These are phyloP conservation scores for Sturnira hondurensis DNA, from an alignment of 2,113 vertebrate genomes.

Conservation along the genomic window DNA sequence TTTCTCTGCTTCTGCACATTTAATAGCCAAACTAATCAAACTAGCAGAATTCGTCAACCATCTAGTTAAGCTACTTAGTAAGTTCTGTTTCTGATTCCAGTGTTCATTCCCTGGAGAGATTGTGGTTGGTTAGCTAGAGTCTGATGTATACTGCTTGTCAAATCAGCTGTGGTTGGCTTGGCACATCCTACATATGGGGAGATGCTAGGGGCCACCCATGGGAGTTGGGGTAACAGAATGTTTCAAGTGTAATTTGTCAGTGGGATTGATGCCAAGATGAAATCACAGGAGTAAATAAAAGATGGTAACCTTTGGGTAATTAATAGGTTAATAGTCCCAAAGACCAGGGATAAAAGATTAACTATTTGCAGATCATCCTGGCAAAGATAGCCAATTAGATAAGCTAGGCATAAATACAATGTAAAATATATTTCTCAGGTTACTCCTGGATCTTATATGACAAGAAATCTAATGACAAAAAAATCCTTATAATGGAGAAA, in stretches of 20 bases:
- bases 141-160: not conserved
- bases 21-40: not conserved
- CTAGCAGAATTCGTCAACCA: not conserved
- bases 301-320: not conserved
- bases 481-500: not conserved
- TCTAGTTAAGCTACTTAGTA: not conserved
- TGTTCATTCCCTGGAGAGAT: not conserved
- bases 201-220: not conserved
- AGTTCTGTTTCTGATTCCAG: not conserved
- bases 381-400: not conserved
- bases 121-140: not conserved
- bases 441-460: not conserved
- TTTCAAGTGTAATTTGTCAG: not conserved
- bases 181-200: no score
- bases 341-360: not conserved
- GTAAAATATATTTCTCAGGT: not conserved
- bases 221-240: not conserved
- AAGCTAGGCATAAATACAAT: not conserved
- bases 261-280: not conserved
- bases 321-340: not conserved
- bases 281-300: not conserved
- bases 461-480: slow-evolving; percentile 9
- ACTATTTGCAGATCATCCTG: not conserved
- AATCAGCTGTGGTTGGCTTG: not conserved
- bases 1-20: not conserved